Conservation (phyloP, 2,888 invertebrate species). For the Xestia sexstrigata region DNA sequence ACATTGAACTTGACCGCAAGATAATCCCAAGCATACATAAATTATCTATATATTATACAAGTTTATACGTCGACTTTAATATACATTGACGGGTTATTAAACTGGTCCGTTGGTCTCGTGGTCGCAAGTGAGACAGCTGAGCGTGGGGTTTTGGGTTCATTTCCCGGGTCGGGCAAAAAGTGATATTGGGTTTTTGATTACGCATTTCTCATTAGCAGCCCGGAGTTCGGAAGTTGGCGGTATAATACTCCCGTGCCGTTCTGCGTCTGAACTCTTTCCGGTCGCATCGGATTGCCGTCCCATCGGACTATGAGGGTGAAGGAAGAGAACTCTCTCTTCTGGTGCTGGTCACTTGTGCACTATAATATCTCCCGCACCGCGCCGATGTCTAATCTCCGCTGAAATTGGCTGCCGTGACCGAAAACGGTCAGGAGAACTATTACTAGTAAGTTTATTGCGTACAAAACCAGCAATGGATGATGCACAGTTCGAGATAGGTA, state of each 20-base stretch:
- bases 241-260: not conserved
- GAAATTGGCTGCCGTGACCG: not conserved
- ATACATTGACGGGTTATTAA: not conserved
- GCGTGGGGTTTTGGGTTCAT: no score
- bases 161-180: no score
- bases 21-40: not conserved
- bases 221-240: not conserved
- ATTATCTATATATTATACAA: not conserved
- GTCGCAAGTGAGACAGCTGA: not conserved
- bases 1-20: conserved; percentile 40
- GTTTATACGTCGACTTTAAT: not conserved
- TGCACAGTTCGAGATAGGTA: not conserved
- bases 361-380: no score
- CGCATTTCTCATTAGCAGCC: not conserved
- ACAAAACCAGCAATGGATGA: not conserved
- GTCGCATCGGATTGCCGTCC: not conserved
- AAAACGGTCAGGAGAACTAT: not conserved
- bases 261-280: not conserved
- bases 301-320: not conserved
- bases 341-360: no score
- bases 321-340: not conserved
- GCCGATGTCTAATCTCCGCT: not conserved
- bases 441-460: not conserved
- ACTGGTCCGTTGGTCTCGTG: not conserved
- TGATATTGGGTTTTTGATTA: not conserved